These are phyloP conservation scores for Cercocebus atys DNA, from an alignment of 2,113 vertebrate species.

Conservation along the genomic window DNA sequence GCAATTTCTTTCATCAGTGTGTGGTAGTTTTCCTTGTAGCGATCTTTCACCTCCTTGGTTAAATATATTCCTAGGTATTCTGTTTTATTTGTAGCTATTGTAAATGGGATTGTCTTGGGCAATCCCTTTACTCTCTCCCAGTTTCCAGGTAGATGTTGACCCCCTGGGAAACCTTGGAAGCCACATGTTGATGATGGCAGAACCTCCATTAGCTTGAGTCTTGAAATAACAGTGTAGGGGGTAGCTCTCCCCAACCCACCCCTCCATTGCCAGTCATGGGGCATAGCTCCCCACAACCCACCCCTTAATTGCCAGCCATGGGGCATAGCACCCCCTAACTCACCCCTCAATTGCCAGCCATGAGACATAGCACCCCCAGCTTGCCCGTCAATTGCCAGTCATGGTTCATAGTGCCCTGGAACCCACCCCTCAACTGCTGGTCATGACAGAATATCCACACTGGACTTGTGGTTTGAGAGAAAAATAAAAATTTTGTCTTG, in stretches of 20 bases:
- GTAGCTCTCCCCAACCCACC: not conserved
- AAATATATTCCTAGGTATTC: too few species aligned
- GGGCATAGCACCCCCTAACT: too few species aligned
- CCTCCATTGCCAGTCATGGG: not conserved
- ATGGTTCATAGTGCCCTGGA: not conserved
- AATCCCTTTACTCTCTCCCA: not conserved
- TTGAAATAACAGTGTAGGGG: not conserved
- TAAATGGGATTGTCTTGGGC: too few species aligned
- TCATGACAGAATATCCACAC: not conserved
- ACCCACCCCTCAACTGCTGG: not conserved
- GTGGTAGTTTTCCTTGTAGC: too few species aligned
- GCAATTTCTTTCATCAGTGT: too few species aligned
- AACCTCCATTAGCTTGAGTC: not conserved
- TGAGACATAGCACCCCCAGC: too few species aligned
- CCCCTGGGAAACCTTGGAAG: not conserved
- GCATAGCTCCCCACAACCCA: too few species aligned
- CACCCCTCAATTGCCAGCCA: too few species aligned
- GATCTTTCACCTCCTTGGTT: too few species aligned
- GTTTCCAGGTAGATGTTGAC: fast-evolving
- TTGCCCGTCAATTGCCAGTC: not conserved
- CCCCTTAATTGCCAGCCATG: too few species aligned
- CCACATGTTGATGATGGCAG: fast-evolving
- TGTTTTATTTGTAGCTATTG: too few species aligned
- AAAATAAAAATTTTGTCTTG: not conserved
- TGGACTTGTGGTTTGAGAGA: too few species aligned